Conservation (phyloP, 2,888 invertebrate genomes). For the Biston stratarius region DNA sequence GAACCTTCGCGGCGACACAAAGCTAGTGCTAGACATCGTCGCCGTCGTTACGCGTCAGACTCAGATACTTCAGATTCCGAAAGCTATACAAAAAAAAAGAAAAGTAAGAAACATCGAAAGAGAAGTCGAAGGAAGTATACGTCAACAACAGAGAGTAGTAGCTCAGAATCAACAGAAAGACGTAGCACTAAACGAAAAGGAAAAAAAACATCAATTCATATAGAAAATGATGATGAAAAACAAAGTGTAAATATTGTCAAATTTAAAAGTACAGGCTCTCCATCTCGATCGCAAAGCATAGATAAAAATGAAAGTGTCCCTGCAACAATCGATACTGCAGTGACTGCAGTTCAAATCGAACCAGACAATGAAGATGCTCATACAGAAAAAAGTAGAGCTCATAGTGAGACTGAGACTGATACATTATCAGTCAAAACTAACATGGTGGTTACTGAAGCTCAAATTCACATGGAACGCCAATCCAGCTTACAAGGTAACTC, state of each 20-base stretch:
- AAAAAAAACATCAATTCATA: slow-evolving; percentile 81
- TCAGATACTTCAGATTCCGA: slow-evolving; percentile 73
- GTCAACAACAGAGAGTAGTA: slow-evolving; percentile 76
- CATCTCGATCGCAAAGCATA: slow-evolving; percentile 53
- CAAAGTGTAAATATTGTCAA: slow-evolving; percentile 81
- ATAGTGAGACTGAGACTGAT: slow-evolving; percentile 82
- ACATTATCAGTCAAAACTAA: slow-evolving; percentile 81
- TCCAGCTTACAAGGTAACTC: slow-evolving; percentile 75
- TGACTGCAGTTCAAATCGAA: slow-evolving; percentile 61
- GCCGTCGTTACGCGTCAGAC: slow-evolving; percentile 64
- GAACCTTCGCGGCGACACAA: slow-evolving; percentile 74
- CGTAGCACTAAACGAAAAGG: slow-evolving; percentile 76
- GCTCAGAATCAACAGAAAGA: slow-evolving; percentile 77
- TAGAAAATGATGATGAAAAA: slow-evolving; percentile 75
- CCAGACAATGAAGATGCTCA: slow-evolving; percentile 58
- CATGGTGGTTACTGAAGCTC: slow-evolving; percentile 83
- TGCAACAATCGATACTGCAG: slow-evolving; percentile 38
- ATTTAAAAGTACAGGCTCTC: slow-evolving; percentile 65
- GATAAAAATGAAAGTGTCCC: slow-evolving; percentile 58
- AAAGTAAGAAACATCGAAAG: slow-evolving; percentile 75
- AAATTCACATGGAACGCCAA: slow-evolving; percentile 82
- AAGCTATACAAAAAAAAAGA: slow-evolving; percentile 70
- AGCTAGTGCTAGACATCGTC: slow-evolving; percentile 63
- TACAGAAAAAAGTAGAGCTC: slow-evolving; percentile 63
- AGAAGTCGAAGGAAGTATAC: slow-evolving; percentile 75